These are phyloP conservation scores for Kradibia gibbosae DNA, from an alignment of 1,140 invertebrate species.

Conservation along the genomic window DNA sequence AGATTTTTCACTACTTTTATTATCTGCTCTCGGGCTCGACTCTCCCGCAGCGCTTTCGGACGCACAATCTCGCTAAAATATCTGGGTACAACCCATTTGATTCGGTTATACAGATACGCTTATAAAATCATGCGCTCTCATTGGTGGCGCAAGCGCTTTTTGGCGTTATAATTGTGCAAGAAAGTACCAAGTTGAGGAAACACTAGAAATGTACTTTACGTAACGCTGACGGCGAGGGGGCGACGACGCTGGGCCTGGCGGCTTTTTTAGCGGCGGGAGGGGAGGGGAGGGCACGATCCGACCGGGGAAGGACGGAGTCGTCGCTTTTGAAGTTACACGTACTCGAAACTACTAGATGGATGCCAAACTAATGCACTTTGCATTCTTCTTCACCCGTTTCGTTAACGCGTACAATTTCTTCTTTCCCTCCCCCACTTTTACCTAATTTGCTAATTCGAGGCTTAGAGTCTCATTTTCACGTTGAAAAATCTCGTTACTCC, in stretches of 20 bases:
- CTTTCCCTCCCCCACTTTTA: background rate
- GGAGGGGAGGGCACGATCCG: no score
- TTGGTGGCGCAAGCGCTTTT: background rate
- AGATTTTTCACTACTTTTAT: constrained; percentile 1
- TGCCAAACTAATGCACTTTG: background rate
- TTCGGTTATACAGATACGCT: background rate
- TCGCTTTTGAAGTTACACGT: background rate
- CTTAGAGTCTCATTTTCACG: background rate
- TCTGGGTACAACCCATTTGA: background rate
- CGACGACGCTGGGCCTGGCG: no score
- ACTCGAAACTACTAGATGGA: constrained; percentile 9
- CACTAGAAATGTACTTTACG: constrained; percentile 23
- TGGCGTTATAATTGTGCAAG: constrained; percentile 22
- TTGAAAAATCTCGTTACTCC: background rate
- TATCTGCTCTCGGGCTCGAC: no score
- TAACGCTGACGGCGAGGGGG: background rate
- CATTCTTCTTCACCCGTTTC: background rate
- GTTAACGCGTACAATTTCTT: background rate
- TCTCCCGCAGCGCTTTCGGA: no score
- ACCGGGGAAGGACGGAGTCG: background rate
- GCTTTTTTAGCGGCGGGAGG: no score
- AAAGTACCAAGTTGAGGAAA: constrained; percentile 9
- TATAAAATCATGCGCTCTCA: background rate
- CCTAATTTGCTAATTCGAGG: background rate
- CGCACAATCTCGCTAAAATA: background rate